Evolutionary conservation across 1,140 invertebrate species (phyloP), one percentile per base, ranked within the genome.

Genomic region (Lutraria rhynchaena): DNA sequence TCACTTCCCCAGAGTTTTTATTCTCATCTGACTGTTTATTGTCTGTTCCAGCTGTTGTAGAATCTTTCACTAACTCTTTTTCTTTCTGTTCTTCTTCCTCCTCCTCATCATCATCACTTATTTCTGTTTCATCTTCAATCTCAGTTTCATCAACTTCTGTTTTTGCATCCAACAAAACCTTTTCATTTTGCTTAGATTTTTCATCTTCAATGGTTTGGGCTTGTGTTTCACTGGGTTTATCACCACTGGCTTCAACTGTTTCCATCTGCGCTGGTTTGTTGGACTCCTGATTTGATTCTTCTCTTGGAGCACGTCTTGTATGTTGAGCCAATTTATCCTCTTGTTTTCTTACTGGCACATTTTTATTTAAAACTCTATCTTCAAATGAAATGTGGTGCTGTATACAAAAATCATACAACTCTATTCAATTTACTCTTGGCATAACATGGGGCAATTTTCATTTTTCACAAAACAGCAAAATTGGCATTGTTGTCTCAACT

Each of bases 121-220:
- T 5, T 41, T 41, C 37, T 41, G 37, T 41, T 35, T 83, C 75
- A 81, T 83, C 84, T 53, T 55, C 82, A 51, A 67, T 74, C 13
- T 78, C 75, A 9, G 70, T 67, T 17, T 83, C 75, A 58, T 86
- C 83, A 13, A 78, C 63, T 37, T 71, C 51, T 15, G 86, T 76
- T 24, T 46, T 67, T 15, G 57, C 57, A n/a, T 76, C 78, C 51
- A 76, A 19, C 35, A n/a, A n/a, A n/a, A n/a, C 37, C 37, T 41
- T 5, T 41, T 41, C 15, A 41, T 41, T 41, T 41, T 41, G 37
- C 15, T 41, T 15, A 41, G 37, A 41, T 15, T 41, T 5, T 41
- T 5, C 15, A 29, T 58, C 11, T 4, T 5, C 29, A 58, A n/a
- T n/a, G n/a, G 41, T n/a, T 31, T 69, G 65, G 3, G 37, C 13